Evolutionary conservation across 1,140 invertebrate species (phyloP).

Genomic region (Rhynchophorus ferrugineus): DNA sequence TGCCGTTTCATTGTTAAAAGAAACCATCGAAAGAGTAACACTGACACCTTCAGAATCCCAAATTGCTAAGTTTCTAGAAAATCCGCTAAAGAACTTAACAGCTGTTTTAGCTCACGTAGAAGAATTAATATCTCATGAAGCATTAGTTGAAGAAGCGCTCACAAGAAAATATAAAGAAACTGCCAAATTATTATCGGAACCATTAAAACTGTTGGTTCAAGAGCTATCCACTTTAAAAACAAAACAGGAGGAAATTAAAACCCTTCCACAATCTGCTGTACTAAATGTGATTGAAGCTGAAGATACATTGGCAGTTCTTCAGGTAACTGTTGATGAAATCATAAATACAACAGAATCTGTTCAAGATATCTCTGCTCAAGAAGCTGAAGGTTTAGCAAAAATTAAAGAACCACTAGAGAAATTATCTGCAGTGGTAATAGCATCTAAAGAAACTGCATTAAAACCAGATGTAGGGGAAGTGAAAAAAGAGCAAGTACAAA

Average conservation of each 20-base stretch:
- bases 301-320: background rate
- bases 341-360: background rate
- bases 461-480: conserved; percentile 11
- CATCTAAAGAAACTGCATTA: conserved; percentile 2
- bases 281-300: conserved; percentile 9
- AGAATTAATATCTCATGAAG: too few relatives aligned
- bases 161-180: too few relatives aligned
- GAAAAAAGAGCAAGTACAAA: conserved; percentile 11
- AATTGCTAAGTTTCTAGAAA: background rate
- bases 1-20: background rate
- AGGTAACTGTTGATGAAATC: background rate
- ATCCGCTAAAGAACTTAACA: background rate
- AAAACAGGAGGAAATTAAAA: too few relatives aligned
- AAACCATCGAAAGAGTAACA: background rate
- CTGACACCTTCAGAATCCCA: conserved; percentile 1
- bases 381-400: conserved; percentile 1
- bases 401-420: conserved; percentile 9
- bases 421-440: conserved; percentile 3
- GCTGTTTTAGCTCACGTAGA: too few relatives aligned
- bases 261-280: too few relatives aligned
- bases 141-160: too few relatives aligned
- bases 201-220: too few relatives aligned
- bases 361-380: conserved; percentile 3
- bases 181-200: too few relatives aligned
- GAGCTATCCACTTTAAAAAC: too few relatives aligned